Base-by-base conservation (phyloP, 2,888 invertebrate species). In the Phengaris alcon region DNA sequence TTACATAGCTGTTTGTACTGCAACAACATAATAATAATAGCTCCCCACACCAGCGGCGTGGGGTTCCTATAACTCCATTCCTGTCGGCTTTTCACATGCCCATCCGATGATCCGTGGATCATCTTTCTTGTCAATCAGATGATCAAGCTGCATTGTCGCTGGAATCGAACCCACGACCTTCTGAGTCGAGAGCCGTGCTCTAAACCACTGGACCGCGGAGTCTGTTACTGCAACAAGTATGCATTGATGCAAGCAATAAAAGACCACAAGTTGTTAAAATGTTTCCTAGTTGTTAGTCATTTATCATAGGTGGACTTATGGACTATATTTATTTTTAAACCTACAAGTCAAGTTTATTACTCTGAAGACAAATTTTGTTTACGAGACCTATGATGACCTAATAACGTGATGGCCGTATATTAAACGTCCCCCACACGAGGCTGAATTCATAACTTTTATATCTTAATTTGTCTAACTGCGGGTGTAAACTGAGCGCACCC, bases 1-100 rank as follows among this genome's bases (percentile, higher is more conserved):
- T 64, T 64, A 64, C 35, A 35, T 35, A 35, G 64, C 13, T 75
- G 76, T 74, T 76, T 74, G 76, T 74, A 22, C 22, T 22, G 22
- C 22, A 22, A 22, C 22, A 22, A 22, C 22, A 22, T 22, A 22
- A 22, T 22, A 22, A 22, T 22, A 22, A 22, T 22, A 22, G 22
- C 22, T 22, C 22, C 22, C 22, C 22, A 22, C 22, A 22, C 22
- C 22, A 22, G 22, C 1, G 22, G 22, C 22, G 22, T 22, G 22
- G 22, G 22, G 22, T 22, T 22, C 22, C 22, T 22, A 22, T 22
- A 22, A 22, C 22, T 22, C 22, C 22, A 22, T 22, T 22, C 22
- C 0, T 22, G 22, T n/a, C n/a, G 22, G 22, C 22, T 22, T 22
- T 22, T 22, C 22, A 0, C 22, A 22, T 22, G 22, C 22, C 22